Percentiles rank a stretch among this genome's conserved stretches.
Conservation (phyloP, 2,113 vertebrate genomes). For the Coturnix japonica region DNA sequence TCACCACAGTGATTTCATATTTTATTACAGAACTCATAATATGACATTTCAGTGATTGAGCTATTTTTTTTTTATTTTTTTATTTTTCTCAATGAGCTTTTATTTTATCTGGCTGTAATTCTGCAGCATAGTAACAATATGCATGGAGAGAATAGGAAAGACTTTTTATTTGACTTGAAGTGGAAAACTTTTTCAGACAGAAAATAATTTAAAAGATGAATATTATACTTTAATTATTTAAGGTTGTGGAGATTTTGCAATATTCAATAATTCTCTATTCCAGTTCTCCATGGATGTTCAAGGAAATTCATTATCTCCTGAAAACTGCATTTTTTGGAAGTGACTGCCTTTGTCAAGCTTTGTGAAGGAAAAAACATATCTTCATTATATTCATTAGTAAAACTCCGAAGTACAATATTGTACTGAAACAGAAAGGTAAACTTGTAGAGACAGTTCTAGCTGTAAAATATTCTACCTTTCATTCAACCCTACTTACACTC, state of each 20-base stretch:
- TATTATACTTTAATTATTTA: background rate
- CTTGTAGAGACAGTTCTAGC: background rate
- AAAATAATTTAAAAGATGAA: background rate
- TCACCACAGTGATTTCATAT: background rate
- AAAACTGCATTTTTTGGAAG: background rate
- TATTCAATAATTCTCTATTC: background rate
- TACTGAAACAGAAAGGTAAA: background rate
- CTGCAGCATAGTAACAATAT: background rate
- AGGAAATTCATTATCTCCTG: too few species aligned
- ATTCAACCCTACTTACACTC: background rate
- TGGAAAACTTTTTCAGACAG: background rate
- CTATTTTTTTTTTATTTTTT: background rate
- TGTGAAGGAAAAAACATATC: background rate
- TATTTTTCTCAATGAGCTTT: slow-evolving; percentile 21
- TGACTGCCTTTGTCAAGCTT: background rate
- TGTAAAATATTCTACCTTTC: background rate
- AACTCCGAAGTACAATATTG: background rate
- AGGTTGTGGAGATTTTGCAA: background rate
- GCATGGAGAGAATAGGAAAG: background rate
- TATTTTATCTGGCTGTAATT: slow-evolving; percentile 16
- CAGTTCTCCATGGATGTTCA: background rate
- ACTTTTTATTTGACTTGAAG: background rate
- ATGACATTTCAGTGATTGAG: background rate
- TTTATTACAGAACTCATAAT: slow-evolving; percentile 1
- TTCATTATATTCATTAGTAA: background rate